These are phyloP conservation scores for Pecten maximus DNA, from an alignment of 2,888 invertebrate genomes.

Conservation along the genomic window DNA sequence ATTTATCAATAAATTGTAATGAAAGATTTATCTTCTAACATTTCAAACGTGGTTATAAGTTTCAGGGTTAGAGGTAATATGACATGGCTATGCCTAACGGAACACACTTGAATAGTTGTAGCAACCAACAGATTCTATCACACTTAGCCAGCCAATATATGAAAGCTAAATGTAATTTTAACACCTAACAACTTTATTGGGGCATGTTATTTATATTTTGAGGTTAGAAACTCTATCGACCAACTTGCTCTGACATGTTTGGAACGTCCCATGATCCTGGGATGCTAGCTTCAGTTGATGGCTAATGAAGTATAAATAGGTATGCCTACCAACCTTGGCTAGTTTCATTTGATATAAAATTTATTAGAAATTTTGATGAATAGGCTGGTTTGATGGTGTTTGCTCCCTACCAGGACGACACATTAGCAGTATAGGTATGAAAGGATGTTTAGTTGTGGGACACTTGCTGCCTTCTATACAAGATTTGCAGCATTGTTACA, in stretches of 20 bases:
- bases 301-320: neutral
- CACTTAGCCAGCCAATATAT: neutral
- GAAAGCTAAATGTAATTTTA: slow-evolving; percentile 4
- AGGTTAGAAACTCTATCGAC: neutral
- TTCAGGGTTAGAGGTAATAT: neutral
- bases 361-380: slow-evolving; percentile 23
- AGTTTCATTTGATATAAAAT: slow-evolving; percentile 24
- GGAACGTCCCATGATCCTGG: neutral
- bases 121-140: neutral
- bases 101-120: neutral
- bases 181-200: neutral
- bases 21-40: neutral
- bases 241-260: neutral
- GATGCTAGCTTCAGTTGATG: neutral
- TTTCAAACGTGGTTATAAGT: neutral
- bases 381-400: neutral
- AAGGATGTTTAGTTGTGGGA: neutral
- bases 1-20: neutral
- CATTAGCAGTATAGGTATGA: neutral
- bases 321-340: neutral
- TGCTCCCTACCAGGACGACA: neutral
- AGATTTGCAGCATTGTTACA: neutral
- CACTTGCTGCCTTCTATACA: neutral
- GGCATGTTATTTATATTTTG: neutral
- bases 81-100: neutral